phyloP scores from a whole-genome alignment of 2,888 invertebrate species.

The Drosophila prostipennis region DNA sequence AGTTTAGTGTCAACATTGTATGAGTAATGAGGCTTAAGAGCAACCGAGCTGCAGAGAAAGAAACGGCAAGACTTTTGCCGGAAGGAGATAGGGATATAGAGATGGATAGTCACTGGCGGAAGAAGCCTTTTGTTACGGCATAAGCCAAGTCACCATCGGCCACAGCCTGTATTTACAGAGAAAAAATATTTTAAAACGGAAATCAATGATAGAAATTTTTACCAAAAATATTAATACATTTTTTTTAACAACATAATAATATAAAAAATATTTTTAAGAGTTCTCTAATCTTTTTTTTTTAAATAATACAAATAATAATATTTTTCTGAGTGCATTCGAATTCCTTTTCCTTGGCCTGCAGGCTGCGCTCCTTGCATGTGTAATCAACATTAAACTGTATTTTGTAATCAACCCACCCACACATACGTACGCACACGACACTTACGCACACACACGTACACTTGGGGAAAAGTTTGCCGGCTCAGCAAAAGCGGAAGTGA shows the following conservation, averaged over 20 bases:
- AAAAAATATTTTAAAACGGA: background rate
- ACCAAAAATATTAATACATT: no score
- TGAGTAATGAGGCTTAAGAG: conserved; percentile 67
- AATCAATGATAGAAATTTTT: background rate
- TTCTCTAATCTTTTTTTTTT: no score
- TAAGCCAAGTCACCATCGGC: conserved; percentile 49
- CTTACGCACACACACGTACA: conserved; percentile 20
- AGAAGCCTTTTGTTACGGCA: conserved; percentile 32
- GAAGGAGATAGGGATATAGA: conserved; percentile 9
- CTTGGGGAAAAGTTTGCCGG: conserved; percentile 58
- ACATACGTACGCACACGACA: conserved; percentile 28
- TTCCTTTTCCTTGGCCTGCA: conserved; percentile 28
- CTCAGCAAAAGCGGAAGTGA: conserved; percentile 72
- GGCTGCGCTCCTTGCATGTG: conserved; percentile 61
- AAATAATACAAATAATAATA: no score
- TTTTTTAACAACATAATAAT: no score
- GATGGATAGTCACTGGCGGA: conserved; percentile 17
- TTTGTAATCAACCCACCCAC: conserved; percentile 72
- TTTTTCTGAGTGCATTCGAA: conserved; percentile 7
- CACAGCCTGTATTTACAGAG: conserved; percentile 35
- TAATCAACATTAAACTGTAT: conserved; percentile 79
- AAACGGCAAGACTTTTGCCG: background rate
- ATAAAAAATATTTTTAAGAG: no score
- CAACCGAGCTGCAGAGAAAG: background rate
- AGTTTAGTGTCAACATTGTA: conserved; percentile 74